phyloP scores from a whole-genome alignment of 2,797 vertebrate genomes.

The Dicrostonyx torquatus region DNA sequence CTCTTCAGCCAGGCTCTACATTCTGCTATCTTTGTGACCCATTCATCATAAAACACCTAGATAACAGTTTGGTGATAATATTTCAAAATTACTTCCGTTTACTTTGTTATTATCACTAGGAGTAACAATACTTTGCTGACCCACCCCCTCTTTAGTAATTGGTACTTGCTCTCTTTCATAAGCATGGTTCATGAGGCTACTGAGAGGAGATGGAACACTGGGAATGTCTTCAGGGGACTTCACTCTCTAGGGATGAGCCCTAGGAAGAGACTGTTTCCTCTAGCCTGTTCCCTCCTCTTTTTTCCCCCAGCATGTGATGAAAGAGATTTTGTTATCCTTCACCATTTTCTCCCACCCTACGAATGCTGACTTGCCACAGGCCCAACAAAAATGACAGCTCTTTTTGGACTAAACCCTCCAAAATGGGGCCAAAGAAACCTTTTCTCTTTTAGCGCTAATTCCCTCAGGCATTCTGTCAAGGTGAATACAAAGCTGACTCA shows the following conservation, averaged over 20 bases:
- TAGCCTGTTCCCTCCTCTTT: not conserved
- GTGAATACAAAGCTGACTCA: not conserved
- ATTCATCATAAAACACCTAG: not conserved
- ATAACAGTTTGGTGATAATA: not conserved
- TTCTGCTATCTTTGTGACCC: not conserved
- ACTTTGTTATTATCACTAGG: not conserved
- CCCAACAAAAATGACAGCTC: not conserved
- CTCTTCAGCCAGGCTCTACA: not conserved
- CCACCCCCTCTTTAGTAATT: not conserved
- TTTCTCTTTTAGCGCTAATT: not conserved
- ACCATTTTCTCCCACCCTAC: not conserved
- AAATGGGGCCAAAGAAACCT: not conserved
- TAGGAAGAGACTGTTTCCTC: not conserved
- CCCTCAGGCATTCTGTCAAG: not conserved
- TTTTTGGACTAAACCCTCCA: not conserved
- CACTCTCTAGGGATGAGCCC: not conserved
- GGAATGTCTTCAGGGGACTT: not conserved
- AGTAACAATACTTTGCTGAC: not conserved
- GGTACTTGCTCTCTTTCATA: not conserved
- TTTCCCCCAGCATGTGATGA: not conserved
- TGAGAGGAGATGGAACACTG: not conserved
- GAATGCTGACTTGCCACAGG: not conserved
- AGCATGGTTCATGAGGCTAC: not conserved
- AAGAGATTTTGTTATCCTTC: not conserved
- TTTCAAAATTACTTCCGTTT: not conserved